Evolutionary conservation across 2,888 invertebrate genomes (phyloP).

Genomic region (Teinopalpus imperialis): DNA sequence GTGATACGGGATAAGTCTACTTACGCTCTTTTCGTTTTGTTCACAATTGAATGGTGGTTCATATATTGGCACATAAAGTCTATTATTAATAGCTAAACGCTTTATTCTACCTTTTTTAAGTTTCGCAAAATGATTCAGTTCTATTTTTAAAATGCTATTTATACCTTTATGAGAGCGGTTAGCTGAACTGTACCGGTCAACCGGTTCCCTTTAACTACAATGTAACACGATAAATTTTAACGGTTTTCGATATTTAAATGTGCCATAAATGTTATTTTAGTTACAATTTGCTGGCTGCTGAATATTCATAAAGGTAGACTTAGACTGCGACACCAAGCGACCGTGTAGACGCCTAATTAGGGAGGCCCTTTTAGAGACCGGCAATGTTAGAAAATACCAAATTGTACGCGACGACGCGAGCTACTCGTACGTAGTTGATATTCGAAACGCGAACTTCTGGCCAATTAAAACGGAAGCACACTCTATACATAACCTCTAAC

Average conservation of each 20-base stretch:
- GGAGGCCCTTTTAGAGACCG: slow-evolving; percentile 59
- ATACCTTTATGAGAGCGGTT: slow-evolving; percentile 48
- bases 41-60: slow-evolving; percentile 59
- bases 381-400: slow-evolving; percentile 68
- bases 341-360: slow-evolving; percentile 69
- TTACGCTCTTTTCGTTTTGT: slow-evolving; percentile 60
- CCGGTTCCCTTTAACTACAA: slow-evolving; percentile 60
- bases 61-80: slow-evolving; percentile 50
- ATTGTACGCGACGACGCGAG: slow-evolving; percentile 51
- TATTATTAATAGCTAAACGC: slow-evolving; percentile 51
- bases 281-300: slow-evolving; percentile 63
- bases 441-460: slow-evolving; percentile 56
- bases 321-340: slow-evolving; percentile 39
- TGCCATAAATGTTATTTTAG: slow-evolving; percentile 54
- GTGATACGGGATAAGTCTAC: slow-evolving; percentile 54
- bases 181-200: slow-evolving; percentile 45
- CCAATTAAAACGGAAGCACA: slow-evolving; percentile 48
- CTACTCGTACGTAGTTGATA: slow-evolving; percentile 67
- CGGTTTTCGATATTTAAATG: slow-evolving; percentile 53
- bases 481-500: slow-evolving; percentile 12
- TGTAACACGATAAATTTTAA: slow-evolving; percentile 62
- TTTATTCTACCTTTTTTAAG: slow-evolving; percentile 20
- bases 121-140: slow-evolving; percentile 27
- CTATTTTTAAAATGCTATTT: slow-evolving; percentile 29
- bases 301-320: slow-evolving; percentile 65